Percentiles rank a stretch among this genome's conserved stretches.
These are phyloP conservation scores for Achlya flavicornis DNA, from an alignment of 2,888 invertebrate genomes.

Conservation along the genomic window DNA sequence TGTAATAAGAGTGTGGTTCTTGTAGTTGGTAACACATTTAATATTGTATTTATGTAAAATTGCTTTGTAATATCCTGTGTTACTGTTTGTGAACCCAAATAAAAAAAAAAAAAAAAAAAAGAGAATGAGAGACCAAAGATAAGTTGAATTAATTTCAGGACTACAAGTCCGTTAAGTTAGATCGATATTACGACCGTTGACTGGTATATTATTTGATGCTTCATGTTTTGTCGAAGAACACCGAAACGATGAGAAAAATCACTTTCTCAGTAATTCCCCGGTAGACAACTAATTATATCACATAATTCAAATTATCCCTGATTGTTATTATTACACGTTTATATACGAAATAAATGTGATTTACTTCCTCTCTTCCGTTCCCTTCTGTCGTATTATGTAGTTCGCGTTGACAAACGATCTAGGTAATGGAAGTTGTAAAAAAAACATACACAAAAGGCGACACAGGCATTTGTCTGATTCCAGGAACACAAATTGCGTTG, in stretches of 20 bases:
- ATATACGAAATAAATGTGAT: constrained; percentile 41
- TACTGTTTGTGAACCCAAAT: too few species aligned
- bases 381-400: constrained; percentile 42
- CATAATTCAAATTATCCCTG: constrained; percentile 19
- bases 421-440: constrained; percentile 32
- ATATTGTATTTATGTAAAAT: too few species aligned
- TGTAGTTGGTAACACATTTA: too few species aligned
- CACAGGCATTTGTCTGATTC: constrained; percentile 8
- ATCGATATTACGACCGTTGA: too few species aligned
- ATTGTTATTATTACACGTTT: constrained; percentile 36
- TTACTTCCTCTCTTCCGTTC: constrained; percentile 34
- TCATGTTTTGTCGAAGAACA: not conserved
- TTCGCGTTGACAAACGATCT: constrained; percentile 44
- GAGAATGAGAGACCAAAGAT: too few species aligned
- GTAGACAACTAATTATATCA: not conserved
- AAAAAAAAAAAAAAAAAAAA: too few species aligned
- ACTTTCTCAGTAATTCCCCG: not conserved
- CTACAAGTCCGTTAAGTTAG: too few species aligned
- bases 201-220: too few species aligned
- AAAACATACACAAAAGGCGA: constrained; percentile 14
- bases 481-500: constrained; percentile 5
- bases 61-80: too few species aligned
- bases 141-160: too few species aligned
- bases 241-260: not conserved
- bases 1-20: too few species aligned